Evolutionary conservation across 2,797 vertebrate genomes (phyloP).

Genomic region (Diceros bicornis): DNA sequence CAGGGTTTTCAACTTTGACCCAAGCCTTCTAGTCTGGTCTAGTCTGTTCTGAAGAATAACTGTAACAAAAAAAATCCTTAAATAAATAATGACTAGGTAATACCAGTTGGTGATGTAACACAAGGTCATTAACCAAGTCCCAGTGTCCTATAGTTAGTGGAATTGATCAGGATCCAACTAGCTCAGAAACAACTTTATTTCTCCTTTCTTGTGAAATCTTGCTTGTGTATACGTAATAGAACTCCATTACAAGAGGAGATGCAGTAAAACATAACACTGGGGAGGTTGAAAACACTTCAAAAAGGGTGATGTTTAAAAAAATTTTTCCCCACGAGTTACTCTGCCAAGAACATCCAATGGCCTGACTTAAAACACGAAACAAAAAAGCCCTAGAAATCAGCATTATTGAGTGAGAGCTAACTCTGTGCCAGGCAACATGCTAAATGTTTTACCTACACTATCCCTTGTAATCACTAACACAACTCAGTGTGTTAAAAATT

Average conservation of each 20-base stretch:
- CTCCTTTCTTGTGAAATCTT: not conserved
- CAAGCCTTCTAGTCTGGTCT: not conserved
- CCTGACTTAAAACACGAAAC: slow-evolving; percentile 14
- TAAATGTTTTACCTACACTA: not conserved
- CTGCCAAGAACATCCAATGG: not conserved
- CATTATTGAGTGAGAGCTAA: not conserved
- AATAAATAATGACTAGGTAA: not conserved
- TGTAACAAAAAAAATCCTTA: not conserved
- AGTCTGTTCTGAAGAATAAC: not conserved
- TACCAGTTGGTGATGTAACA: not conserved
- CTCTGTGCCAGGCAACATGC: not conserved
- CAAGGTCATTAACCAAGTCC: not conserved
- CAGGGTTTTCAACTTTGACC: slow-evolving; percentile 1
- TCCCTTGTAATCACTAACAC: not conserved
- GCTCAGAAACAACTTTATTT: not conserved
- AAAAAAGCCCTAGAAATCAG: not conserved
- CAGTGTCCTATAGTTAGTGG: not conserved
- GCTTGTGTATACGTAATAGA: not conserved
- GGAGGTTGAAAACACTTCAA: slow-evolving; percentile 1
- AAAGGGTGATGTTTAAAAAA: not conserved
- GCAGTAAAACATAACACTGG: not conserved
- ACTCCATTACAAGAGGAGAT: not conserved
- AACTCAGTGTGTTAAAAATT: not conserved
- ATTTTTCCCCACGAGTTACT: not conserved
- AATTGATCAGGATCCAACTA: not conserved